Evolutionary conservation across 2,113 vertebrate genomes (phyloP), one percentile per base, ranked within the genome.

Genomic region (Dicrurus megarhynchus): DNA sequence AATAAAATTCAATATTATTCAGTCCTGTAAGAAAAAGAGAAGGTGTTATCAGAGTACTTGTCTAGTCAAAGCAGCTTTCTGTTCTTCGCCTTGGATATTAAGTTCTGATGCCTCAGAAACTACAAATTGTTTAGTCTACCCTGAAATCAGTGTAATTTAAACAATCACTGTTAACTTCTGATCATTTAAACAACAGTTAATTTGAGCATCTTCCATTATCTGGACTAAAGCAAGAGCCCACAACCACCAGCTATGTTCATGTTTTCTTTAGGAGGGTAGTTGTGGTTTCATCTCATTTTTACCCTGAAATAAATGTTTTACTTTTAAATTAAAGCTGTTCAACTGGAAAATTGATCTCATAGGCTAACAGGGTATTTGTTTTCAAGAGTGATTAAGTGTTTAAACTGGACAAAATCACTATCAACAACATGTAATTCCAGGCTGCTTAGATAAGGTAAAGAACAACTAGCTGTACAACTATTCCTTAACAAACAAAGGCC

Each of bases 1-100:
- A 99, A 69, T 99, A 98, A 96, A 99, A 99, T 94, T 99, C 99
- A 2, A 98, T 90, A 8, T 99, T 99, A 76, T 4, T 98, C 46
- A 99, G 93, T 26, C 98, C 99, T 99, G 57, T n/a, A 53, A 47
- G 32, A 49, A 64, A 68, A 23, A 4, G 3, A n/a, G 44, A 42
- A 73, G 1, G 18, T 6, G 6, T 28, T 39, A 39, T 2, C 3
- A 7, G 57, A 57, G 35, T 27, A 41, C 8, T 49, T 68, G 11
- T 0, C 9, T 16, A 41, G 23, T 61, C 27, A 77, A 76, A 91
- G 42, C 33, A 77, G 27, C 24, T 79, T 77, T 46, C 20, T 27
- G 22, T 52, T 55, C 13, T 10, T 15, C 46, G n/a, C 30, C 18
- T 2, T 44, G 16, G 24, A 3, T 27, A 41, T 26, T 63, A 26